Percentiles rank a stretch among this genome's conserved stretches.
These are phyloP conservation scores for Himalopsyche tibetana DNA, from an alignment of 2,888 invertebrate genomes.

Conservation along the genomic window DNA sequence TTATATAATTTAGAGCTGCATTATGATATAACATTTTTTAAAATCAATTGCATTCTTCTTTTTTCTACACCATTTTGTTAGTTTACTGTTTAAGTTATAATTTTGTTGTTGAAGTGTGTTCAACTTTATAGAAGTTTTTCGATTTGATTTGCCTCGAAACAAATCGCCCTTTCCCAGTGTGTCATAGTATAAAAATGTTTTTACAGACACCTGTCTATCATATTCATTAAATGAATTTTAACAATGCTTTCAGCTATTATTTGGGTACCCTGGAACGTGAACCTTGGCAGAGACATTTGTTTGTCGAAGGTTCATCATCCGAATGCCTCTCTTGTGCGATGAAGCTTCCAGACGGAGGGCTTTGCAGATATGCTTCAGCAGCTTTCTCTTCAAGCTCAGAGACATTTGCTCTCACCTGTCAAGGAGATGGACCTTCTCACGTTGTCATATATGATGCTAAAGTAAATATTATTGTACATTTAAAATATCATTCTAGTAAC, in stretches of 20 bases:
- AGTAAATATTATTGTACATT: conserved; percentile 67
- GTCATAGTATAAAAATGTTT: neutral
- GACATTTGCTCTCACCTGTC: conserved; percentile 83
- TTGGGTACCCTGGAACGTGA: conserved; percentile 79
- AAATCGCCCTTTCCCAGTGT: neutral
- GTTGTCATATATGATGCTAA: conserved; percentile 76
- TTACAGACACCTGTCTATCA: neutral
- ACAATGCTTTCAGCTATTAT: conserved; percentile 80
- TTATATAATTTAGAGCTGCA: too few species aligned
- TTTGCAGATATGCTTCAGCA: conserved; percentile 78
- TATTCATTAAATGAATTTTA: conserved; percentile 2
- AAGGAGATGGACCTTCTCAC: conserved; percentile 80
- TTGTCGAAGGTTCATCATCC: conserved; percentile 75
- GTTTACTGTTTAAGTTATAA: too few species aligned
- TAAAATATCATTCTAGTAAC: too few species aligned
- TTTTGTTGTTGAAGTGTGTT: too few species aligned
- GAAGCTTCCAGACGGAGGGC: conserved; percentile 76
- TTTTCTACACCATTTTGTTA: too few species aligned
- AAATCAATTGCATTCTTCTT: too few species aligned
- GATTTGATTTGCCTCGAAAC: neutral
- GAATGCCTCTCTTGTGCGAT: conserved; percentile 84
- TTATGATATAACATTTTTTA: too few species aligned
- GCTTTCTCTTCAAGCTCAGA: conserved; percentile 79
- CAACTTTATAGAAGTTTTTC: too few species aligned
- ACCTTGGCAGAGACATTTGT: conserved; percentile 85